Evolutionary conservation across 2,113 vertebrate genomes (phyloP), one percentile per base, ranked within the genome.

Genomic region (Sporophila hypoxantha): DNA sequence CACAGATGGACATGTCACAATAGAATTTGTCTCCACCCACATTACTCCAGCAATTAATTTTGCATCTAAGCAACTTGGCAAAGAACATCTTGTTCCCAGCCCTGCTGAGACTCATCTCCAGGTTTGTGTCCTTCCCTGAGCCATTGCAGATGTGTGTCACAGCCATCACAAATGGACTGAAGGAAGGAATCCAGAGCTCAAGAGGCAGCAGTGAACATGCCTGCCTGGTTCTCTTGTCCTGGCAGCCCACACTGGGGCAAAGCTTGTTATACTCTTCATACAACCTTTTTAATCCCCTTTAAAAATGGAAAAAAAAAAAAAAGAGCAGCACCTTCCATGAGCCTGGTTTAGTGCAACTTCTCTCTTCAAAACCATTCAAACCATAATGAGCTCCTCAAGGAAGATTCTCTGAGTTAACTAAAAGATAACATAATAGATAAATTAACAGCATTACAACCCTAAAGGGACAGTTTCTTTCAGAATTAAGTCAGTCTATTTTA

Each of bases 181-280:
- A 74, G 14, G 9, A 8, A 7, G 44, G 39, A 76, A 25, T 14
- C 1, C 27, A 47, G 19, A 6, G 42, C 7, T 47, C 27, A 17
- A 30, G 44, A 59, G n/a, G 37, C n/a, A 71, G 42, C 49, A 60
- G n/a, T 8, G 64, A 47, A 27, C 15, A 6, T 3, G 2, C 6
- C 64, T 64, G 26, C 59, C 56, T 37, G 8, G 23, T 52, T 34
- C 71, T 30, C 56, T 37, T 7, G 23, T 52, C 37, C 71, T 30
- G 30, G n/a, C 41, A 82, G 50, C 18, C 17, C n/a, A 22, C 23
- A 1, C 0, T 6, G n/a, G 30, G 39, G 6, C 14, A 64, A 67
- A 79, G 10, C 10, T 75, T 18, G 14, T 57, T n/a, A 3, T 8
- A 25, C 18, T 50, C 67, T 52, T 9, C n/a, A 10, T 12, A 17